Base-by-base conservation (phyloP, 2,797 vertebrate species). In the Schizopygopsis malacanthus region DNA sequence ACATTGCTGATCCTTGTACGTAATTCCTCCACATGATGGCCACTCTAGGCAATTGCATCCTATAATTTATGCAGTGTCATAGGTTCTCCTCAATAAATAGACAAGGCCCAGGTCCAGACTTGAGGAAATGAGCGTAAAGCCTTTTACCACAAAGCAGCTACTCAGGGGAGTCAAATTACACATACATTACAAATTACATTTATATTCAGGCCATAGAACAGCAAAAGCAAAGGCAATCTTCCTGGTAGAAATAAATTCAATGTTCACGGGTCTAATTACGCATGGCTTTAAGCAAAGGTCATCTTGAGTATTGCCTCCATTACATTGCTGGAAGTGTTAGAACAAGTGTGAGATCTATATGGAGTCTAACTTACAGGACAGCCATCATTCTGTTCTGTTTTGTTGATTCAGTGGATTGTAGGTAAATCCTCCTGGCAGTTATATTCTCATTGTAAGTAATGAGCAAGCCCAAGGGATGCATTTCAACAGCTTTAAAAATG, bases 201-300 rank as follows among this genome's bases (percentile, higher is more conserved):
- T 78, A 1, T 67, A 41, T 50, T 33, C n/a, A 54, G 77, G 25
- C 63, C 13, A 7, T 41, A 70, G 15, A 33, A 73, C 12, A 56
- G 80, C 63, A 80, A 83, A 83, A 84, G 61, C 63, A 79, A 84
- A 70, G 75, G 18, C 52, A 85, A 25, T 85, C 65, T 85, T 79
- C 52, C n/a, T 85, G 25, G 65, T 71, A 16, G 15, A 52, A 63
- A 84, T 52, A 41, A 15, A 77, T 77, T 65, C 22, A n/a, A 22
- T 69, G 22, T 54, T 33, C 72, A 2, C 10, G 25, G 65, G 39
- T 37, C 50, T 79, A 50, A 79, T 80, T 79, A 63, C 50, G 43
- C 28, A 72, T n/a, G 61, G 20, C 28, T 61, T 79, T 59, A 65
- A 25, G 5, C 10, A 47, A 84, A 77, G 47, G 63, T 69, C 73